A percentile compares a stretch with the other conserved stretches of the same genome.
These are phyloP conservation scores for Callaeas wilsoni DNA, from an alignment of 2,113 vertebrate species.

Conservation along the genomic window DNA sequence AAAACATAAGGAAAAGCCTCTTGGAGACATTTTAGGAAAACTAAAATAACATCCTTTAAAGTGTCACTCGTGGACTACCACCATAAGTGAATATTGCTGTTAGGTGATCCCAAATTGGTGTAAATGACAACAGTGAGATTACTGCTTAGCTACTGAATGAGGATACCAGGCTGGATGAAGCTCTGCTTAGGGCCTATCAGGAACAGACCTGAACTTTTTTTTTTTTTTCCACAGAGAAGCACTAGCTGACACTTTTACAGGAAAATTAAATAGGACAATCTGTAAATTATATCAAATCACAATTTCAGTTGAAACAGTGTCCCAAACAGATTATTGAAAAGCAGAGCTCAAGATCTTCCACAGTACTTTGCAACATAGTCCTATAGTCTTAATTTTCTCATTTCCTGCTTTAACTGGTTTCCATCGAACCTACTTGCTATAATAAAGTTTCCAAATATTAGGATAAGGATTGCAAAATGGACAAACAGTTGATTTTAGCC, in stretches of 20 bases:
- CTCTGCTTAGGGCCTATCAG: neutral
- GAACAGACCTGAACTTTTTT: neutral
- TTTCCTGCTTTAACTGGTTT: neutral
- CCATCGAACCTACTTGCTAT: neutral
- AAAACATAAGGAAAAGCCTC: neutral
- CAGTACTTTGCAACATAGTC: neutral
- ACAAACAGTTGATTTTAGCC: neutral
- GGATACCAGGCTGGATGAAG: neutral
- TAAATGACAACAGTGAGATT: neutral
- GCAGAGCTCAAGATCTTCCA: neutral
- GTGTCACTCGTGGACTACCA: neutral
- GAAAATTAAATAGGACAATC: neutral
- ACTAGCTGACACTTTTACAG: neutral
- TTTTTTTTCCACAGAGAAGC: neutral
- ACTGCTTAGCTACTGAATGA: neutral
- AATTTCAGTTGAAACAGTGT: neutral
- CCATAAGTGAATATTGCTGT: neutral
- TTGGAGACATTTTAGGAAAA: neutral
- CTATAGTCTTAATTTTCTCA: neutral
- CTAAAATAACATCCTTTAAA: neutral
- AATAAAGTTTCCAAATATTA: slow-evolving; percentile 28
- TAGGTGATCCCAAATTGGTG: neutral
- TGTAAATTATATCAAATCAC: neutral
- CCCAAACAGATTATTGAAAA: neutral
- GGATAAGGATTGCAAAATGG: neutral